A percentile compares a stretch with the other conserved stretches of the same genome.
Conservation (phyloP, 2,888 invertebrate genomes). For the Agrotis exclamationis region DNA sequence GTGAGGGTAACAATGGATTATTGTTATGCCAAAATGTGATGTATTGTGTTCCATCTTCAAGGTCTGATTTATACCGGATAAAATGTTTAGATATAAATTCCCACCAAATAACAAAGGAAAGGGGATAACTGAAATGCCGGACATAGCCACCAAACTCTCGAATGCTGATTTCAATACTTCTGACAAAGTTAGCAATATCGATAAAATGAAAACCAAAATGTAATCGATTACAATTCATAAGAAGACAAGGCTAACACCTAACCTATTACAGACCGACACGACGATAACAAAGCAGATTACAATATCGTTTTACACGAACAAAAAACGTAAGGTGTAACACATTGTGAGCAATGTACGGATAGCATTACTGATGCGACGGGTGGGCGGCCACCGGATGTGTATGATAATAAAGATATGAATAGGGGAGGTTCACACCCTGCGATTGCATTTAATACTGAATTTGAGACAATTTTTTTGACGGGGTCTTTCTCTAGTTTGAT, state of each 20-base stretch:
- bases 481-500: neutral
- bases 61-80: conserved; percentile 25
- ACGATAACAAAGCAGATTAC: conserved; percentile 43
- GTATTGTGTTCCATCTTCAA: conserved; percentile 45
- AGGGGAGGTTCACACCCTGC: conserved; percentile 47
- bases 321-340: conserved; percentile 61
- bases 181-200: neutral
- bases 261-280: conserved; percentile 32
- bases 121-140: neutral
- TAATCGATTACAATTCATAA: conserved; percentile 10
- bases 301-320: conserved; percentile 65
- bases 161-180: neutral
- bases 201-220: neutral
- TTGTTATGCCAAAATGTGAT: conserved; percentile 60
- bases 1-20: conserved; percentile 53
- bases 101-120: conserved; percentile 22
- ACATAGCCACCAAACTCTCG: neutral
- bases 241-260: conserved; percentile 25
- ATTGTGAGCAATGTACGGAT: conserved; percentile 60
- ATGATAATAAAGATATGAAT: conserved; percentile 66
- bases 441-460: conserved; percentile 23
- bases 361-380: conserved; percentile 64
- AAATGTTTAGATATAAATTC: conserved; percentile 27
- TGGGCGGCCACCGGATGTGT: conserved; percentile 71
- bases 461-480: conserved; percentile 3